Base-by-base conservation (phyloP, 1,140 invertebrate genomes). In the Nebria ingens region DNA sequence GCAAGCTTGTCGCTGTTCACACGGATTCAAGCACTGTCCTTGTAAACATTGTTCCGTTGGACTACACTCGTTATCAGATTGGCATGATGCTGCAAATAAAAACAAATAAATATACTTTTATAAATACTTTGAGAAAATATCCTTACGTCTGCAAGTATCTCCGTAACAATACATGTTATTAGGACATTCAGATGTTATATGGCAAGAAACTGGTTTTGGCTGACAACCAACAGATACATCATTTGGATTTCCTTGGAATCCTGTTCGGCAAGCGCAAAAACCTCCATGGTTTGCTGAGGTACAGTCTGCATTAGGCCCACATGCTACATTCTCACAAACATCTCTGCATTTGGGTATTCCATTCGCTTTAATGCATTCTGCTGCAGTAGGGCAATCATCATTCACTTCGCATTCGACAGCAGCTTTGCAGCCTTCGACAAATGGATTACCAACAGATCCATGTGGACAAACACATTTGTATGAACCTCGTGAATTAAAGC, bases 21-120 rank as follows among this genome's bases (percentile, higher is more conserved):
- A 95, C n/a, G 89, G 86, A 75, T 93, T 84, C 29, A 83, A 71
- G 66, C 92, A 95, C 70, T 91, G 86, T 0, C 87, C 87, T 63
- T 84, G 81, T 15, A 86, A 71, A 65, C 92, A 96, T 59, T 87
- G 76, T 67, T 94, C 89, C 2, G 77, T 77, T 6, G 82, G 68
- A 52, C 76, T 79, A 68, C 92, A 95, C 71, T 94, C 91, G 56
- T 82, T 79, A 63, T 92, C 82, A 21, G 82, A 78, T 61, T 86
- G 76, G 68, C 92, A 94, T 3, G 85, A 81, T 61, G 85, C 86
- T 89, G 64, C 49, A 77, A 72, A 52, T 19, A 40, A 59, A 50
- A 57, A 54, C 22, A 55, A 58, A 34, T n/a, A n/a, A n/a, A n/a
- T n/a, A n/a, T n/a, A n/a, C n/a, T n/a, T 29, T 45, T 45, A 45